Conservation (phyloP, 2,888 invertebrate species). For the Hemaris fuciformis region DNA sequence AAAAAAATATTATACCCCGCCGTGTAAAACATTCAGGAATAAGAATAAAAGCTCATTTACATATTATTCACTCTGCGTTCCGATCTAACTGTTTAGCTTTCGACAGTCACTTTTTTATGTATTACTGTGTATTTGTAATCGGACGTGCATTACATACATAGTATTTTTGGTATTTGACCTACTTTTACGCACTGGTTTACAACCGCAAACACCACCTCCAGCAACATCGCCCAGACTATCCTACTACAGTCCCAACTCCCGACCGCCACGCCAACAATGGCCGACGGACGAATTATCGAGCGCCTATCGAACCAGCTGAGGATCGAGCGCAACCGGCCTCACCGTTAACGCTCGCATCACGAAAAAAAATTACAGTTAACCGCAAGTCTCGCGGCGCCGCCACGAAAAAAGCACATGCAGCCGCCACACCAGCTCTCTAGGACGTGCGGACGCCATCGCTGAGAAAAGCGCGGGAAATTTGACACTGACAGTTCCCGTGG, state of each 20-base stretch:
- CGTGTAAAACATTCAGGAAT: background rate
- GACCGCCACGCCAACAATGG: background rate
- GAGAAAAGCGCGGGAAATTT: constrained; percentile 55
- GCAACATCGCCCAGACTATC: background rate
- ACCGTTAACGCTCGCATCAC: constrained; percentile 73
- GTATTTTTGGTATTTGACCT: background rate
- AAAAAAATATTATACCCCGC: no score
- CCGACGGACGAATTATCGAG: constrained; percentile 1
- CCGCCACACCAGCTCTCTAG: constrained; percentile 63
- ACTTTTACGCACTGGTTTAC: background rate
- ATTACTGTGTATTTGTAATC: background rate
- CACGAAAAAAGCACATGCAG: constrained; percentile 73
- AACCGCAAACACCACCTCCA: background rate
- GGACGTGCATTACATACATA: background rate
- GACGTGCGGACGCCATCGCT: constrained; percentile 58
- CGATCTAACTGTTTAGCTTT: background rate
- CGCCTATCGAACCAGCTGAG: constrained; percentile 12
- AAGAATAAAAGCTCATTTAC: background rate
- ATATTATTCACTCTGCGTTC: background rate
- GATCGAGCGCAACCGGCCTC: constrained; percentile 53
- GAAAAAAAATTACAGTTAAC: constrained; percentile 79
- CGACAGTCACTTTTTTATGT: background rate
- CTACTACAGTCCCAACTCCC: background rate
- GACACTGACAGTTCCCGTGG: constrained; percentile 62
- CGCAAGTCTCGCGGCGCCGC: constrained; percentile 52